Percentiles rank a stretch among this genome's conserved stretches.
phyloP scores from a whole-genome alignment of 2,797 vertebrate genomes.

The Phrynocephalus forsythii region DNA sequence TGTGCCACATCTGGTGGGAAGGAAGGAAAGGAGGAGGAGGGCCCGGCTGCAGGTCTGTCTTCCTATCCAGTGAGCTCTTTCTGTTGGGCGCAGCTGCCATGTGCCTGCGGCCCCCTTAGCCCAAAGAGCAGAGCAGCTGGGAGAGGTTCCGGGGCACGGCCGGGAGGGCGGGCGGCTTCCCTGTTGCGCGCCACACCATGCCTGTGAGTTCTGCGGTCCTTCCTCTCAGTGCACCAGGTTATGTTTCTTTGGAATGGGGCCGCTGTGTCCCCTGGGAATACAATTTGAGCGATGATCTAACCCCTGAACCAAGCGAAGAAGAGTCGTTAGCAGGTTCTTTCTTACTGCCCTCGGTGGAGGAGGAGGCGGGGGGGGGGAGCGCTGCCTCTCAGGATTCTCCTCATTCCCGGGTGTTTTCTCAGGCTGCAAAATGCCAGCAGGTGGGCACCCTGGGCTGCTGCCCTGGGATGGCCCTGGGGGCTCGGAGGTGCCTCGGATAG shows the following conservation, averaged over 20 bases:
- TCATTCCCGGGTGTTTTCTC: conserved; percentile 88
- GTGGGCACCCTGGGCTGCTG: conserved; percentile 75
- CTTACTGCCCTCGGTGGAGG: conserved; percentile 67
- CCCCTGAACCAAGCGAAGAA: conserved; percentile 72
- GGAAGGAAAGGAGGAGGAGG: background rate
- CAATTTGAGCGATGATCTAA: conserved; percentile 74
- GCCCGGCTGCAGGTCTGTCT: fast-evolving
- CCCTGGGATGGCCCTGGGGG: conserved; percentile 2
- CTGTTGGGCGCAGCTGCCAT: fast-evolving
- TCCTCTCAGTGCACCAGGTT: conserved; percentile 27
- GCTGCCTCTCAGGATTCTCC: conserved; percentile 69
- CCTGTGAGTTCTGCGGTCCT: background rate
- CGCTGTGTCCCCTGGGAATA: conserved; percentile 70
- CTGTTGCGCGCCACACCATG: background rate
- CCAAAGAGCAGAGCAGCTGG: background rate
- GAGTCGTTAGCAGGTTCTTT: conserved; percentile 76
- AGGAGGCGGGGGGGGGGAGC: conserved; percentile 17
- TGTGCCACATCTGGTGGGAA: background rate
- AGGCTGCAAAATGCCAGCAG: conserved; percentile 82
- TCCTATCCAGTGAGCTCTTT: background rate
- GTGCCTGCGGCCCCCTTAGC: background rate
- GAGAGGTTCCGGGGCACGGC: background rate
- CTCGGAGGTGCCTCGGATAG: conserved; percentile 61
- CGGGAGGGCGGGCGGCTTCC: background rate
- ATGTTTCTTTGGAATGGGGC: conserved; percentile 54